Evolutionary conservation across 2,797 vertebrate species (phyloP), one percentile per base, ranked within the genome.

Genomic region (Sparus aurata): DNA sequence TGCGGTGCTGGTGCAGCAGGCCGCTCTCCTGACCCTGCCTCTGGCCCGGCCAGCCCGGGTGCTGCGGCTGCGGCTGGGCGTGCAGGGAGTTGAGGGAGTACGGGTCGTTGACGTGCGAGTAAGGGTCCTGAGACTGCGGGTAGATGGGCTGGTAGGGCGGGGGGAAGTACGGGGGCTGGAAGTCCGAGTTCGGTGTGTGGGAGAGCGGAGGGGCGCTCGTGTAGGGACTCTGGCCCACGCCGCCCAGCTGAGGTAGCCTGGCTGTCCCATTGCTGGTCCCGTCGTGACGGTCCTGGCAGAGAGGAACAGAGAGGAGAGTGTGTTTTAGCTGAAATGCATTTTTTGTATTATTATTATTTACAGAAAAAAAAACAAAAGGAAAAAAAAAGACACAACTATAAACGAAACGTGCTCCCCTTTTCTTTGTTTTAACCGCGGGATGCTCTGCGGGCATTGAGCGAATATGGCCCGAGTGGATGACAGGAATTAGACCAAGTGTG

Each of bases 61-160:
- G 98, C 90, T 98, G 98, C 70, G 97, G 97, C 87, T 99, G 97
- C 46, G 95, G 97, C 89, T 99, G 98, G 79, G 97, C 96, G 89
- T 99, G 98, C 87, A 98, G 95, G 75, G 98, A 96, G 93, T 98
- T 99, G 89, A 99, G 96, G 93, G 97, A 98, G 95, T 99, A 98
- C 60, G 97, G 98, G 95, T 99, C 98, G 95, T 98, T 99, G 89
- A 99, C 98, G 95, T 99, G 98, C 91, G 98, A 97, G 91, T 99
- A 99, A 86, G 98, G 98, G 93, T 99, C 98, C 97, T 99, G 98
- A 95, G 98, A 98, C 94, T 99, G 98, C 80, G 97, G 96, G 93
- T 98, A 98, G 94, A 98, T 98, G 94, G 98, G 98, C 95, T 99
- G 97, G 94, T 99, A 98, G 76, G 98, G 97, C 6, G 97, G 98